Base-by-base conservation (phyloP, 2,888 invertebrate genomes). In the Carterocephalus palaemon region DNA sequence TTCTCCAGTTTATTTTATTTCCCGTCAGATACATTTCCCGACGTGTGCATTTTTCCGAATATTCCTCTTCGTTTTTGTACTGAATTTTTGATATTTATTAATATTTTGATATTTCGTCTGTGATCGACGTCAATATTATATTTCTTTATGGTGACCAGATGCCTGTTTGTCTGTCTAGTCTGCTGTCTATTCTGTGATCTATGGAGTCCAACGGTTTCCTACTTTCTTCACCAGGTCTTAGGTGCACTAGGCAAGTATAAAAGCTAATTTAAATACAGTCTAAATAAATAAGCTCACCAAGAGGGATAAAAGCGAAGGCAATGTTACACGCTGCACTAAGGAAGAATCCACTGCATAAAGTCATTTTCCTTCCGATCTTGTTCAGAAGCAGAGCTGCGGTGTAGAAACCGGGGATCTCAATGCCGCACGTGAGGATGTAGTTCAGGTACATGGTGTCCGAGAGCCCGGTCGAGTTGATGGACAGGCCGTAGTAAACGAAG, bases 401-500 rank as follows among this genome's bases (percentile, higher is more conserved):
- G 36, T 89, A 67, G 60, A 83, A 89, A 2, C 90, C 92, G 0
- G 92, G 92, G 38, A 92, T 89, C 67, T 92, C 92, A 7, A 91
- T 84, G 10, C 88, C 61, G 2, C 86, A 74, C 0, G 88, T 88
- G 37, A 89, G 59, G 4, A 92, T 90, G 60, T 52, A 93, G 67
- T 92, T 93, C 3, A 91, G 59, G 64, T 93, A 92, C 59, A 90
- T 90, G 60, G 92, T 89, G 5, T 92, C 92, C 9, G 89, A 88
- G 15, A 93, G 73, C 0, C 89, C 80, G 0, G 92, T 90, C 0
- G 93, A 90, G 68, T 92, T 92, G 34, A 93, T 74, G 1, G 91
- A 91, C n/a, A 93, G 70, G 0, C 93, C 93, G 57, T 92, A 93
- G 69, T 92, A 93, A 6, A 93, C 89, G 49, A 93, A 89, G 0